A percentile compares a stretch with the other conserved stretches of the same genome.
Evolutionary conservation across 2,113 vertebrate species (phyloP).

Genomic region (Nettapus auritus): DNA sequence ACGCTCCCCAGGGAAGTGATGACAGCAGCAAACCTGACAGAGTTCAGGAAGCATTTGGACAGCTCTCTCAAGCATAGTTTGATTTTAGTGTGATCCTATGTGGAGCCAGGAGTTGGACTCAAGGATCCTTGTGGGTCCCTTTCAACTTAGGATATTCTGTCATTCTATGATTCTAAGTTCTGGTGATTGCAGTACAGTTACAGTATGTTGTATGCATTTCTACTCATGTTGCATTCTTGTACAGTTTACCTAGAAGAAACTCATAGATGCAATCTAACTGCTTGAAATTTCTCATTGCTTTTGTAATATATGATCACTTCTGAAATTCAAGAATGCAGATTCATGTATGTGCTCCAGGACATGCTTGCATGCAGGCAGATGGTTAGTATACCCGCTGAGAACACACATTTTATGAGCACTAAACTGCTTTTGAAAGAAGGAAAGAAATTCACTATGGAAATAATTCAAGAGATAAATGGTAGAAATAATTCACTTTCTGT

Average conservation of each 20-base stretch:
- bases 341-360: not conserved
- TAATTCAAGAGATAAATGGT: slow-evolving; percentile 19
- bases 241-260: not conserved
- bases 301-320: not conserved
- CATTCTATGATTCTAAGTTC: not conserved
- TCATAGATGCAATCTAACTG: not conserved
- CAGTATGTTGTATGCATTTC: not conserved
- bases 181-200: not conserved
- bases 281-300: not conserved
- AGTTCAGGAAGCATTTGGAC: not conserved
- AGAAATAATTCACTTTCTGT: slow-evolving; percentile 35
- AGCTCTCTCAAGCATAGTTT: not conserved
- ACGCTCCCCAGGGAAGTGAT: not conserved
- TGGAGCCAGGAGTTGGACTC: not conserved
- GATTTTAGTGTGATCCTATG: not conserved
- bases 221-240: not conserved
- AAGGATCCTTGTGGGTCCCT: not conserved
- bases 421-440: slow-evolving; percentile 6
- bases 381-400: not conserved
- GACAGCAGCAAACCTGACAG: not conserved
- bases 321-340: not conserved
- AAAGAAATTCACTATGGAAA: not conserved
- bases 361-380: not conserved
- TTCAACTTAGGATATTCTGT: not conserved
- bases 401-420: slow-evolving; percentile 15